Evolutionary conservation across 1,140 invertebrate genomes (phyloP).

Genomic region (Pseudomyrmex dendroicus): DNA sequence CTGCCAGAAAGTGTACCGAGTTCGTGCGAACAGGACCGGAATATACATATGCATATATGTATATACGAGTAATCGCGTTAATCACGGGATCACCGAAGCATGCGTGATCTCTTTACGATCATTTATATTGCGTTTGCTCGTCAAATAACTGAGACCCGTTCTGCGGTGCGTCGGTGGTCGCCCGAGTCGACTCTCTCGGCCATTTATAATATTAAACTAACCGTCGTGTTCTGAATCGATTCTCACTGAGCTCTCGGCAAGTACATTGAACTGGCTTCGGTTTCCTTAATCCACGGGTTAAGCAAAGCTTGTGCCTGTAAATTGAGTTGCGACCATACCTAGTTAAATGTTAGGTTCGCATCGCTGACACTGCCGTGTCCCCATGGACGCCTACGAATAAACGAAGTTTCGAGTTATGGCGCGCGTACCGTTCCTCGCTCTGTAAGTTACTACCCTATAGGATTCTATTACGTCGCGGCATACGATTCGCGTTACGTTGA

Average conservation of each 20-base stretch:
- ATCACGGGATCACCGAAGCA: conserved; percentile 15
- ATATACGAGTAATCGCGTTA: conserved; percentile 6
- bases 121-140: conserved; percentile 6
- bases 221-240: conserved; percentile 48
- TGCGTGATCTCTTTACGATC: conserved; percentile 42
- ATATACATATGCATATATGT: conserved; percentile 3
- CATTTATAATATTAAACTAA: conserved; percentile 53
- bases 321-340: conserved; percentile 70
- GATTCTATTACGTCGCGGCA: conserved; percentile 51
- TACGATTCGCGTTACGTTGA: conserved; percentile 16
- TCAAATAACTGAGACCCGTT: background rate
- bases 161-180: background rate
- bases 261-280: conserved; percentile 54
- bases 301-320: conserved; percentile 65
- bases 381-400: conserved; percentile 63
- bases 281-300: conserved; percentile 62
- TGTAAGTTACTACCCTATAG: conserved; percentile 50
- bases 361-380: conserved; percentile 67
- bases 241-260: conserved; percentile 36
- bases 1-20: background rate
- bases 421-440: conserved; percentile 30
- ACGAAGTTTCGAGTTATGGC: conserved; percentile 68
- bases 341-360: conserved; percentile 73
- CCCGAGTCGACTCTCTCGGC: conserved; percentile 27
- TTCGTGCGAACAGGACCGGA: background rate